These are phyloP conservation scores for Gymnopithys bicolor DNA, from an alignment of 2,797 vertebrate species.

Conservation along the genomic window DNA sequence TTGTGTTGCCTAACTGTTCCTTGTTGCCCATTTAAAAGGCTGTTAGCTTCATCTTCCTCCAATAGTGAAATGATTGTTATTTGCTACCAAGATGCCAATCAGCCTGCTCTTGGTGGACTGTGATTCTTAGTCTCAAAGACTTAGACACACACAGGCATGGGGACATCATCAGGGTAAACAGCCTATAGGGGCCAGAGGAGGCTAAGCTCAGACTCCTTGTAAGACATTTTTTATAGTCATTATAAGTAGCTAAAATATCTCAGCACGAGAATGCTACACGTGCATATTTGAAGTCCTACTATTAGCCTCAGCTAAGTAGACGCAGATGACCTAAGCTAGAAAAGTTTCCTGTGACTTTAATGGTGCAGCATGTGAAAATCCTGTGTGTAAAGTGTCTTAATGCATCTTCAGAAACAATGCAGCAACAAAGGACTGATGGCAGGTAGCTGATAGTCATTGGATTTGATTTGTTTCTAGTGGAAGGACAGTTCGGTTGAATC, in stretches of 20 bases:
- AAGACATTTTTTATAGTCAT: background rate
- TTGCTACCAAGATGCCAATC: background rate
- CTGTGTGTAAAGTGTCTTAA: background rate
- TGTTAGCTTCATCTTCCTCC: background rate
- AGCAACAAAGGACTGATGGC: background rate
- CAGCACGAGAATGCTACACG: background rate
- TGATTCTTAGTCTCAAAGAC: background rate
- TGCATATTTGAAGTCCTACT: background rate
- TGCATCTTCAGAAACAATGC: background rate
- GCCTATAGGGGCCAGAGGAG: background rate
- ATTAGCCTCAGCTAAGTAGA: background rate
- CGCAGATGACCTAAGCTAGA: background rate
- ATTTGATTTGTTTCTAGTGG: background rate
- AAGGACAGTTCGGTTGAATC: background rate
- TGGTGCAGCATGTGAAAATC: background rate
- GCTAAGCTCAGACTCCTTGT: background rate
- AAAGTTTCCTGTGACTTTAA: background rate
- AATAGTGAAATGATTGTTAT: background rate
- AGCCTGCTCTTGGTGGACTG: background rate
- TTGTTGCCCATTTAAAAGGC: background rate
- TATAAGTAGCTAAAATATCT: background rate
- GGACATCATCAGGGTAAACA: background rate
- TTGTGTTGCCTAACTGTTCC: background rate
- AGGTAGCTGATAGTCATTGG: background rate
- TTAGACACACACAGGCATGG: accelerated